Conservation (phyloP, 2,797 vertebrate genomes). For the Hypotaenidia okinawae region DNA sequence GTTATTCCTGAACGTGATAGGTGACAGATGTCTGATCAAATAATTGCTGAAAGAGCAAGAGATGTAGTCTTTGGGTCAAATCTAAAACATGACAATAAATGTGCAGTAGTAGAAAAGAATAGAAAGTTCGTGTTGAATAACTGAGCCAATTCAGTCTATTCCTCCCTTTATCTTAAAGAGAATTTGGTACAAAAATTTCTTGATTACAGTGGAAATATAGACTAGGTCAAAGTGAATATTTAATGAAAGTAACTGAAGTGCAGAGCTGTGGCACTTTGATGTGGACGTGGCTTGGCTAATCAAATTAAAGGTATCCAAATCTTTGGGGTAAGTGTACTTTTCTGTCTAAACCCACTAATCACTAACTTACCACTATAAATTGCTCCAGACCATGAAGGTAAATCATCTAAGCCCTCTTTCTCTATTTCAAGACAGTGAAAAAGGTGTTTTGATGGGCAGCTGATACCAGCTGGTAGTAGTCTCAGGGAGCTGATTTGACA, state of each 20-base stretch:
- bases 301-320: not conserved
- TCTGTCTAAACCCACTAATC: not conserved
- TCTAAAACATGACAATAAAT: not conserved
- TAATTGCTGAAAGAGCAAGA: not conserved
- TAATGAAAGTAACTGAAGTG: not conserved
- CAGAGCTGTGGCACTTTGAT: not conserved
- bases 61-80: not conserved
- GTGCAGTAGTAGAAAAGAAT: not conserved
- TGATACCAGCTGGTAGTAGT: not conserved
- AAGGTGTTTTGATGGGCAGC: not conserved
- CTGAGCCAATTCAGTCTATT: not conserved
- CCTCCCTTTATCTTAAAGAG: not conserved
- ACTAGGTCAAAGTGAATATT: not conserved
- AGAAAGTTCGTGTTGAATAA: not conserved
- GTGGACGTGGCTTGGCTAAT: not conserved
- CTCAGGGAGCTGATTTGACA: not conserved
- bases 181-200: not conserved
- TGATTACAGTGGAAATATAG: conserved; percentile 1
- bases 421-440: not conserved
- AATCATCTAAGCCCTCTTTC: not conserved
- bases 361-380: not conserved
- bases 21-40: not conserved
- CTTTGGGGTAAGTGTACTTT: not conserved
- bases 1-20: not conserved
- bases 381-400: not conserved